These are phyloP conservation scores for Lasaia peninsularis DNA, from an alignment of 1,140 invertebrate species.

Conservation along the genomic window DNA sequence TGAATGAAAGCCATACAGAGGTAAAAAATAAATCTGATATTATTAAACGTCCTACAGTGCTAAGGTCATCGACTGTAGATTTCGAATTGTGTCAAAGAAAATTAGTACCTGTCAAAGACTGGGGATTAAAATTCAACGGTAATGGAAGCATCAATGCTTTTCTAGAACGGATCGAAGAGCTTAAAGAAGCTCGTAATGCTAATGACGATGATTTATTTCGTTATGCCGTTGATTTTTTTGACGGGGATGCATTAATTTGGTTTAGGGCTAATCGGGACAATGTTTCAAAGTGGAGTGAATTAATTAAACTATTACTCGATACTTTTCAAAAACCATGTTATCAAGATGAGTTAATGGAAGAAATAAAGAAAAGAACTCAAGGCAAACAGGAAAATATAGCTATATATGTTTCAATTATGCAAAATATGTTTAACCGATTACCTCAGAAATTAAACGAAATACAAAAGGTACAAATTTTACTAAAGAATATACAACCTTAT, in stretches of 20 bases:
- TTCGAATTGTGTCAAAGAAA: constrained; percentile 14
- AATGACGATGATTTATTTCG: constrained; percentile 26
- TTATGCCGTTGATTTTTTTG: constrained; percentile 34
- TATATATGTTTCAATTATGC: constrained; percentile 38
- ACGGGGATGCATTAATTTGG: constrained; percentile 37
- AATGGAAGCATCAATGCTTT: constrained; percentile 34
- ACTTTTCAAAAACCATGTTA: constrained; percentile 34
- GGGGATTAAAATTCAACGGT: constrained; percentile 32
- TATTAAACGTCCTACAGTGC: too few species aligned
- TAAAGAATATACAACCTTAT: constrained; percentile 40
- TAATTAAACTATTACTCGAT: constrained; percentile 21
- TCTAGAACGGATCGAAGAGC: constrained; percentile 33
- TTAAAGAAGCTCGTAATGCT: constrained; percentile 33
- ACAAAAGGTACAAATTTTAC: constrained; percentile 33
- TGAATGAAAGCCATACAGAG: too few species aligned
- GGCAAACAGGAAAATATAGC: constrained; percentile 33
- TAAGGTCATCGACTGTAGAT: too few species aligned
- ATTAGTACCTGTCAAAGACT: constrained; percentile 28
- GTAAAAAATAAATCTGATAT: too few species aligned
- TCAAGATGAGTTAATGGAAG: constrained; percentile 38
- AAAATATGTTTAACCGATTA: constrained; percentile 43
- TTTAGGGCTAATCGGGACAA: constrained; percentile 31
- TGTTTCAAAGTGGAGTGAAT: constrained; percentile 22
- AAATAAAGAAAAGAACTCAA: constrained; percentile 39
- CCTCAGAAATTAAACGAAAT: constrained; percentile 27